Percentiles rank a stretch among this genome's conserved stretches.
phyloP scores from a whole-genome alignment of 2,113 vertebrate genomes.

The Eulemur rufifrons region DNA sequence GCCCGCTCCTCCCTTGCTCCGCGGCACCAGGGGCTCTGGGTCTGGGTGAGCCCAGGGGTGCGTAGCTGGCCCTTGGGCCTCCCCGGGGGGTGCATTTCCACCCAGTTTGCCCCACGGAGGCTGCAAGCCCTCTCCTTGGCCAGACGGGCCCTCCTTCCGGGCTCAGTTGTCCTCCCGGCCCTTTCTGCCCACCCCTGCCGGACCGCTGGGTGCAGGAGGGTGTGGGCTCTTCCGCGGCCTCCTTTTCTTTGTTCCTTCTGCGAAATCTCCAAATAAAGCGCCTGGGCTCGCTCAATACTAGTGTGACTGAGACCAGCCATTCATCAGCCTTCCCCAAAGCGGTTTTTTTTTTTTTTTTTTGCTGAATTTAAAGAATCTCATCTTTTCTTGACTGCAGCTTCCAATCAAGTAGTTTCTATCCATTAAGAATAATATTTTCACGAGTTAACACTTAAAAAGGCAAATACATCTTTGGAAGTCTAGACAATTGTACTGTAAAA shows the following conservation, averaged over 20 bases:
- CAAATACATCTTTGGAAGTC: not conserved
- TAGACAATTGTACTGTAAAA: not conserved
- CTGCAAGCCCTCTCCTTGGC: not conserved
- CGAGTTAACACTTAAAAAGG: not conserved
- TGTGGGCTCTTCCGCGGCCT: not conserved
- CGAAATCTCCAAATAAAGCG: not conserved
- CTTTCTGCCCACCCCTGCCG: not conserved
- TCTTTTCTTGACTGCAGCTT: not conserved
- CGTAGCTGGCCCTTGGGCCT: not conserved
- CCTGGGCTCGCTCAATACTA: rapidly evolving
- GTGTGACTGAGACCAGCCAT: not conserved
- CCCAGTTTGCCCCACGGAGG: not conserved
- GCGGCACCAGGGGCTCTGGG: rapidly evolving
- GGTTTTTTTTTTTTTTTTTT: not conserved
- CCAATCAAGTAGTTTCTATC: not conserved
- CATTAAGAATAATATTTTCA: not conserved
- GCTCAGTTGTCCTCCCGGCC: too few relatives aligned
- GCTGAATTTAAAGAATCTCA: not conserved
- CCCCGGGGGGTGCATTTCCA: not conserved
- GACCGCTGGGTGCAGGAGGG: not conserved
- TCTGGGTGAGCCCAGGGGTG: not conserved
- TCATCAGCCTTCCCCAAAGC: not conserved
- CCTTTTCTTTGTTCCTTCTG: conserved; percentile 64
- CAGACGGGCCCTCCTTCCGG: not conserved
- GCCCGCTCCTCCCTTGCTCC: not conserved